phyloP scores from a whole-genome alignment of 2,888 invertebrate species.

The Sabatieria punctata region DNA sequence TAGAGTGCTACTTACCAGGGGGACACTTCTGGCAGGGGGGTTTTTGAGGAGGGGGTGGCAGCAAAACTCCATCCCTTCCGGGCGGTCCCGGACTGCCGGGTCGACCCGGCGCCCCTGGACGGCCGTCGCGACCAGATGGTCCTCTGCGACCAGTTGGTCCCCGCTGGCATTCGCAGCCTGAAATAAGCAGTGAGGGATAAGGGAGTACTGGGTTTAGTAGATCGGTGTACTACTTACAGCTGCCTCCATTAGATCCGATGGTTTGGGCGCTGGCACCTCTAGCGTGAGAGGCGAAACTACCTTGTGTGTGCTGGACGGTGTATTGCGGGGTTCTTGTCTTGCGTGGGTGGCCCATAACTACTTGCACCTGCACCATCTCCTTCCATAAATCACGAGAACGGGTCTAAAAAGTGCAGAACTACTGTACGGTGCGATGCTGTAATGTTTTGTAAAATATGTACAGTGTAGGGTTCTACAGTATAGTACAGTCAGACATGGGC shows the following conservation, averaged over 20 bases:
- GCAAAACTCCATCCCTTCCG: conserved; percentile 3
- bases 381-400: conserved; percentile 7
- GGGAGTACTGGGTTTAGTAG: too few species aligned
- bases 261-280: too few species aligned
- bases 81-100: conserved; percentile 8
- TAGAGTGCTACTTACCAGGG: too few species aligned
- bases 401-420: too few species aligned
- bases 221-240: too few species aligned
- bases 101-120: conserved; percentile 5
- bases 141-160: conserved; percentile 7
- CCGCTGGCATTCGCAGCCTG: conserved; percentile 1
- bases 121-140: conserved; percentile 6
- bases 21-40: conserved; percentile 5
- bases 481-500: too few species aligned
- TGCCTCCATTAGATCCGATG: too few species aligned
- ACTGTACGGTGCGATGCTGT: too few species aligned
- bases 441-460: too few species aligned
- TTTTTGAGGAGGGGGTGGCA: conserved; percentile 4
- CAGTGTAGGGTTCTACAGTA: too few species aligned
- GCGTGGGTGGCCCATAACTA: not conserved
- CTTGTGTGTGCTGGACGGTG: not conserved
- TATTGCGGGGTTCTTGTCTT: not conserved
- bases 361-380: conserved; percentile 7
- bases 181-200: too few species aligned
- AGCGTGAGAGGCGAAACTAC: not conserved